A percentile compares a stretch with the other conserved stretches of the same genome.
These are phyloP conservation scores for Unio delphinus DNA, from an alignment of 2,888 invertebrate species.

Conservation along the genomic window DNA sequence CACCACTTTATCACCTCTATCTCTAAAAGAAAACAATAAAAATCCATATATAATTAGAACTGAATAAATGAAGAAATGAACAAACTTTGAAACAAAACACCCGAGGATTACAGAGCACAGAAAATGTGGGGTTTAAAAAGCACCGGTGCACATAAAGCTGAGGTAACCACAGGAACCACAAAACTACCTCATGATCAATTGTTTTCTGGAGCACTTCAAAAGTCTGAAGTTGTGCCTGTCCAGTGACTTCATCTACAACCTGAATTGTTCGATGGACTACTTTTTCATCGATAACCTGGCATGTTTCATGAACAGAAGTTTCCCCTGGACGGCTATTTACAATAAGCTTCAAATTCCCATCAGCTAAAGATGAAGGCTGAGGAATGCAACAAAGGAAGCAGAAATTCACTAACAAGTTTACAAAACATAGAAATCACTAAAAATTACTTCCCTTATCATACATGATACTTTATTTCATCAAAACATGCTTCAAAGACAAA, in stretches of 20 bases:
- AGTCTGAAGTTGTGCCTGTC: conserved; percentile 52
- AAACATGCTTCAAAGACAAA: no score
- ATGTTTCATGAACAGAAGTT: conserved; percentile 44
- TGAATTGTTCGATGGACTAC: conserved; percentile 53
- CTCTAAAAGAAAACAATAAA: conserved; percentile 1
- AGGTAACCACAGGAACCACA: neutral
- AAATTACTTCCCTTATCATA: no score
- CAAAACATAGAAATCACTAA: no score
- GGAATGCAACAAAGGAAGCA: no score
- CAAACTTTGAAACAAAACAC: conserved; percentile 2
- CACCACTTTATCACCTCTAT: no score
- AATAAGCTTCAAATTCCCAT: conserved; percentile 23
- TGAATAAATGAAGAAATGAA: conserved; percentile 3
- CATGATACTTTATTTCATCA: no score
- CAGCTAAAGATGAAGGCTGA: no score
- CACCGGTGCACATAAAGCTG: conserved; percentile 4
- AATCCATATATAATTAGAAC: neutral
- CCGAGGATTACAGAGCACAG: neutral
- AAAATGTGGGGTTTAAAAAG: neutral
- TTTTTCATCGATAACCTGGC: conserved; percentile 51
- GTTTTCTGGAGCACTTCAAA: conserved; percentile 55
- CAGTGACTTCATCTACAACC: conserved; percentile 52
- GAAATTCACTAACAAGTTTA: no score
- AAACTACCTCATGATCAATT: conserved; percentile 58
- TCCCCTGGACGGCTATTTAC: conserved; percentile 44